A percentile compares a stretch with the other conserved stretches of the same genome.
Evolutionary conservation across 2,888 invertebrate genomes (phyloP).

Genomic region (Tuberolachnus salignus): DNA sequence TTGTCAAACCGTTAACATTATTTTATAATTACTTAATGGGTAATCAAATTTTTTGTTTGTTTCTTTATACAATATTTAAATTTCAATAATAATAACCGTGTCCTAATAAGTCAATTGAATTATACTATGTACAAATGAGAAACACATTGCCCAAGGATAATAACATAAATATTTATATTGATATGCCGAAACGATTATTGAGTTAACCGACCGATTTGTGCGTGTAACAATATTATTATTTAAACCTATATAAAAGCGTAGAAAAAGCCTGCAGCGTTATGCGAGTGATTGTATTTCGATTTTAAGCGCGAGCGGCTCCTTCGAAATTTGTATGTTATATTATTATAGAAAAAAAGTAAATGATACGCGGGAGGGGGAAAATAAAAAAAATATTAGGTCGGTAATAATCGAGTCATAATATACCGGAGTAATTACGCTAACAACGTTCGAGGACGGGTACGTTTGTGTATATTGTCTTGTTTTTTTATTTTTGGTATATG

Average conservation of each 20-base stretch:
- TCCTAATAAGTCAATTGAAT: constrained; percentile 16
- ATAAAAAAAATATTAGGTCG: too few species aligned
- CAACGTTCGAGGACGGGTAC: constrained; percentile 48
- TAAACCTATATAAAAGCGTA: constrained; percentile 46
- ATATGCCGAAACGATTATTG: constrained; percentile 48
- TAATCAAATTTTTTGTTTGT: neutral
- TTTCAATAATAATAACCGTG: constrained; percentile 44
- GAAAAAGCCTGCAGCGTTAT: constrained; percentile 45
- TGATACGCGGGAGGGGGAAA: too few species aligned
- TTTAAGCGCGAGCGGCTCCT: constrained; percentile 33
- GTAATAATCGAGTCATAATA: too few species aligned
- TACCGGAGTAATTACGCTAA: constrained; percentile 5
- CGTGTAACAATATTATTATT: constrained; percentile 14
- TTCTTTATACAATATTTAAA: constrained; percentile 45
- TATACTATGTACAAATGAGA: constrained; percentile 50
- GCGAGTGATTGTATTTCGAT: constrained; percentile 47
- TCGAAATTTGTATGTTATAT: constrained; percentile 1
- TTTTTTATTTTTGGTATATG: constrained; percentile 5
- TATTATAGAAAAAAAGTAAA: constrained; percentile 8
- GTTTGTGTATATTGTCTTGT: constrained; percentile 47
- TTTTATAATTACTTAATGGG: constrained; percentile 5
- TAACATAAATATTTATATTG: constrained; percentile 26
- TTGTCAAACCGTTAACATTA: constrained; percentile 35
- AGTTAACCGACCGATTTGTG: constrained; percentile 31
- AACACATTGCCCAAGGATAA: constrained; percentile 47